A percentile compares a stretch with the other conserved stretches of the same genome.
These are phyloP conservation scores for Platycheirus albimanus DNA, from an alignment of 2,888 invertebrate genomes.

Conservation along the genomic window DNA sequence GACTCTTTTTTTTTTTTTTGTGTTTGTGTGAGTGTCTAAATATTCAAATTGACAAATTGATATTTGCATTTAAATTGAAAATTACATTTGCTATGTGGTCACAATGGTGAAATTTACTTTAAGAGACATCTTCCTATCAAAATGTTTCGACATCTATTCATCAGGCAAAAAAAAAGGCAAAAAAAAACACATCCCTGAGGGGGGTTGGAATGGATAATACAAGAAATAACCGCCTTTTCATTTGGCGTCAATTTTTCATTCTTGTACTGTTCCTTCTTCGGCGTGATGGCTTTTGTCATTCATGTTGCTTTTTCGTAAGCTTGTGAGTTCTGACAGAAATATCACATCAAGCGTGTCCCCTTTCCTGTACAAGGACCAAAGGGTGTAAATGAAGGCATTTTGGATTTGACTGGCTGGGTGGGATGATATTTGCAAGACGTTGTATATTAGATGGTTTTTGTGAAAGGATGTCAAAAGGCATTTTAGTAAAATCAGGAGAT, in stretches of 20 bases:
- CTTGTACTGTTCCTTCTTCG: conserved; percentile 28
- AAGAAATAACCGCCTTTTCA: conserved; percentile 14
- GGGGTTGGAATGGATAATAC: conserved; percentile 4
- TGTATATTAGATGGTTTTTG: conserved; percentile 40
- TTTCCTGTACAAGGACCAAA: conserved; percentile 32
- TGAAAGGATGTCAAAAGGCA: conserved; percentile 51
- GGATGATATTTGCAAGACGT: conserved; percentile 59
- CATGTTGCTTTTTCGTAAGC: conserved; percentile 65
- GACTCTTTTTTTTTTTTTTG: conserved; percentile 39
- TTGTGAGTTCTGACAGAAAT: conserved; percentile 40
- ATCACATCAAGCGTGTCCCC: conserved; percentile 2
- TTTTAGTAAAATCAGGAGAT: conserved; percentile 59
- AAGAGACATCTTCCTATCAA: conserved; percentile 75
- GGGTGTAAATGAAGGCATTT: conserved; percentile 67
- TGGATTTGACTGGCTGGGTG: conserved; percentile 35
- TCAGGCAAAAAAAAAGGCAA: too few relatives aligned
- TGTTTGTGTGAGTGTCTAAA: too few relatives aligned
- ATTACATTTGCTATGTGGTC: conserved; percentile 82
- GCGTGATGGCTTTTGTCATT: conserved; percentile 47
- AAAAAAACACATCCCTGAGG: conserved; percentile 11
- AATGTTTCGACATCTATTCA: conserved; percentile 70
- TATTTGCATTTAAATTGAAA: conserved; percentile 83
- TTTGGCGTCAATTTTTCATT: conserved; percentile 67
- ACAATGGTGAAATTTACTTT: conserved; percentile 83
- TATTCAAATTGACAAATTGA: conserved; percentile 82